Conservation (phyloP, 2,888 invertebrate species). For the Stenurella melanura region DNA sequence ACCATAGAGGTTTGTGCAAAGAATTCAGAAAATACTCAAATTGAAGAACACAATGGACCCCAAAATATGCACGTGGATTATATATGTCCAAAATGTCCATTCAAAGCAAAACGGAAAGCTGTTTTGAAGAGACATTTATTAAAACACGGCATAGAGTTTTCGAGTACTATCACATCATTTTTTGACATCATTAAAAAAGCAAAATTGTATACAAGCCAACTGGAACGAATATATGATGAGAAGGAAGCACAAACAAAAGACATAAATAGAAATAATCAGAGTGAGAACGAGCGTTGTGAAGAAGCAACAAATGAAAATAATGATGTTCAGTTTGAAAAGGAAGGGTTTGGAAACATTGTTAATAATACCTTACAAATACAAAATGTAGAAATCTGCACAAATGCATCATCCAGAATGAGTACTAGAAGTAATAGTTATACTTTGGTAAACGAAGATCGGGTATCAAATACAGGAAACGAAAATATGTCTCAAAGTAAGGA, state of each 20-base stretch:
- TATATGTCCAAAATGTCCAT: not conserved
- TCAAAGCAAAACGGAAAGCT: not conserved
- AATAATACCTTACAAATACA: not conserved
- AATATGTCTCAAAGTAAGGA: not conserved
- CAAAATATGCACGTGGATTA: not conserved
- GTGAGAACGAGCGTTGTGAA: not conserved
- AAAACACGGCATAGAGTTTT: not conserved
- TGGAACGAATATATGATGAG: not conserved
- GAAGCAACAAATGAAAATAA: not conserved
- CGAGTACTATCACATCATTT: not conserved
- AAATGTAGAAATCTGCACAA: not conserved
- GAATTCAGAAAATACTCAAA: not conserved
- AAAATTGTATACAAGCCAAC: not conserved
- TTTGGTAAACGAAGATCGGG: not conserved
- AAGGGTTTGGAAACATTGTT: not conserved
- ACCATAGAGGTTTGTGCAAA: not conserved
- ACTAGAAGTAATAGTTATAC: not conserved
- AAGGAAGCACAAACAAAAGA: not conserved
- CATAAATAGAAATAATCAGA: not conserved
- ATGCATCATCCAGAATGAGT: not conserved
- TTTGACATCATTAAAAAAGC: not conserved
- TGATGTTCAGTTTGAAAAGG: not conserved
- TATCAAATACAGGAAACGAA: not conserved
- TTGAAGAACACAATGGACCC: not conserved
- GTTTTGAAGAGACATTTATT: not conserved